Evolutionary conservation across 1,140 invertebrate species (phyloP).

Genomic region (Bombus balteatus): DNA sequence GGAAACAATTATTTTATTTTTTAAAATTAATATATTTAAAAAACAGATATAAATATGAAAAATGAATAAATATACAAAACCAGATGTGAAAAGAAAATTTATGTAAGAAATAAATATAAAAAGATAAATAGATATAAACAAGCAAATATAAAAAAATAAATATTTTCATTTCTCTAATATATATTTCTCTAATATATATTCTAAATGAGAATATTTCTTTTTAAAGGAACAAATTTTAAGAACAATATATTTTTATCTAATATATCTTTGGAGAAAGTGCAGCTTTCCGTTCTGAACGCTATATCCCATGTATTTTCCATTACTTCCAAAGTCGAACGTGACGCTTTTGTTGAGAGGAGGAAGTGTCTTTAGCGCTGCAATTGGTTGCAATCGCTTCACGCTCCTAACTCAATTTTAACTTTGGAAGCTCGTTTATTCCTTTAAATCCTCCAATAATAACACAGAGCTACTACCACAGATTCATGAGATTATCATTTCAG

Average conservation of each 20-base stretch:
- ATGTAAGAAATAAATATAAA: background rate
- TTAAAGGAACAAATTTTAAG: background rate
- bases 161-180: background rate
- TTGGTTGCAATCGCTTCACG: slow-evolving; percentile 24
- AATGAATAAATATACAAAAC: background rate
- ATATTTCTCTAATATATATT: background rate
- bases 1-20: too few relatives aligned
- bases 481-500: background rate
- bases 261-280: background rate
- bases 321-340: background rate
- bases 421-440: slow-evolving; percentile 38
- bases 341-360: background rate
- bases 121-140: background rate
- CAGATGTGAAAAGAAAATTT: background rate
- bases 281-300: background rate
- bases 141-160: background rate
- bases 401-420: slow-evolving; percentile 56
- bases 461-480: background rate
- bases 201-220: background rate
- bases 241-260: background rate
- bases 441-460: slow-evolving; percentile 31
- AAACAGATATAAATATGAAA: too few relatives aligned
- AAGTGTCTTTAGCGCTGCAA: background rate
- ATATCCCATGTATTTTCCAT: background rate
- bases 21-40: too few relatives aligned